Conservation (phyloP, 1,140 invertebrate genomes). For the Proales similis region DNA sequence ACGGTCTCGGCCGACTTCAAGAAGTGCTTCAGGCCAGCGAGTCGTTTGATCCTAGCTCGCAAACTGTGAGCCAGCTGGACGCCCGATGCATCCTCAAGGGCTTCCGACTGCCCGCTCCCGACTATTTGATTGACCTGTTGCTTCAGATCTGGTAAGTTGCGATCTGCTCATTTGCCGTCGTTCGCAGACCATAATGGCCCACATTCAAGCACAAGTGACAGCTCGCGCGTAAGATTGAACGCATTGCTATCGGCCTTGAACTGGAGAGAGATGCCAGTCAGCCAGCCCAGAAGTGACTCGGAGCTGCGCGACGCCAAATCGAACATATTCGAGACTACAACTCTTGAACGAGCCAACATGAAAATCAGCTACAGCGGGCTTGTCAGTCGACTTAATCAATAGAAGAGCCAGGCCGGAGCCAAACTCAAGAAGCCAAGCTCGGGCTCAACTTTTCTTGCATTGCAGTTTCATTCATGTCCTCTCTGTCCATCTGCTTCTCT, state of each 20-base stretch:
- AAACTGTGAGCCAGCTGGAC: slow-evolving; percentile 40
- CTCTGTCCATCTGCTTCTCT: too few species aligned
- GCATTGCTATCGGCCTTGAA: slow-evolving; percentile 9
- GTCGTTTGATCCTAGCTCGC: slow-evolving; percentile 14
- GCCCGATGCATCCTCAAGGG: slow-evolving; percentile 42
- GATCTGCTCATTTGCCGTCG: slow-evolving; percentile 2
- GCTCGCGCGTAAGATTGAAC: slow-evolving; percentile 6
- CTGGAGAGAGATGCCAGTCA: slow-evolving; percentile 35
- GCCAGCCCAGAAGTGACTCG: neutral
- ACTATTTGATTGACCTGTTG: slow-evolving; percentile 45
- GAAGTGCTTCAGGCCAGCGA: slow-evolving; percentile 40
- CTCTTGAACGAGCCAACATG: slow-evolving; percentile 30
- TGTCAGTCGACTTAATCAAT: neutral
- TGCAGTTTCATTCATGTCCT: too few species aligned
- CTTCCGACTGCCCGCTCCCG: slow-evolving; percentile 46
- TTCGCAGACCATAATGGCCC: neutral
- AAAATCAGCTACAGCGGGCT: slow-evolving; percentile 28
- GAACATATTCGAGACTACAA: slow-evolving; percentile 20
- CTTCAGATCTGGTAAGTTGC: neutral
- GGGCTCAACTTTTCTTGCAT: too few species aligned
- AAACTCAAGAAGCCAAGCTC: too few species aligned
- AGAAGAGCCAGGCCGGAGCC: too few species aligned
- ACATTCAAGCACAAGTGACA: slow-evolving; percentile 17
- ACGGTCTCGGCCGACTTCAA: slow-evolving; percentile 45
- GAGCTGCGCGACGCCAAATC: slow-evolving; percentile 1